Conservation (phyloP, 2,113 vertebrate species). For the Mus spicilegus region DNA sequence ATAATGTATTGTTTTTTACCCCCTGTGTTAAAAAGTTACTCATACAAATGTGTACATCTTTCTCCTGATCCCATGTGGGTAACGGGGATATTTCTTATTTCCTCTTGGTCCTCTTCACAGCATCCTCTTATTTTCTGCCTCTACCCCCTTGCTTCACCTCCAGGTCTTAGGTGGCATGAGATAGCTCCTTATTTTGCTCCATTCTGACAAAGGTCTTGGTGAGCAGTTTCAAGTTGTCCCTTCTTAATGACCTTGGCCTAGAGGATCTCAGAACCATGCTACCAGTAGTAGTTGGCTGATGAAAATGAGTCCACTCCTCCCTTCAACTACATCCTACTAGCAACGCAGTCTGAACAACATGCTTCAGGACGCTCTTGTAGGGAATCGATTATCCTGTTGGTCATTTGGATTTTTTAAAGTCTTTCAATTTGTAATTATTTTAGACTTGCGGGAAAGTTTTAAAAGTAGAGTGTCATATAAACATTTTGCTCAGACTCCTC, state of each 20-base stretch:
- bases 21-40: not conserved
- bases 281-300: not conserved
- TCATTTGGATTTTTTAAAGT: not conserved
- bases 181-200: not conserved
- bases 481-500: not conserved
- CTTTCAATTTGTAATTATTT: conserved; percentile 47
- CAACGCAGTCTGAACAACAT: not conserved
- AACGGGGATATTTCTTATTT: not conserved
- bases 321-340: not conserved
- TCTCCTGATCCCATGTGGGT: not conserved
- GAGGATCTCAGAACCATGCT: not conserved
- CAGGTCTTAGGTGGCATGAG: not conserved
- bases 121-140: not conserved
- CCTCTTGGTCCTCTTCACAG: not conserved
- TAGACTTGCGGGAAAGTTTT: not conserved
- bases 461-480: not conserved
- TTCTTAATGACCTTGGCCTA: not conserved
- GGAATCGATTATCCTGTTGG: not conserved
- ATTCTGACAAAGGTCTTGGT: not conserved
- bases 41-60: not conserved
- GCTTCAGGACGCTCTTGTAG: not conserved
- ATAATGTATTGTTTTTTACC: not conserved
- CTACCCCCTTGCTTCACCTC: too few species aligned
- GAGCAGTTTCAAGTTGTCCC: not conserved
- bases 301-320: not conserved